A percentile compares a stretch with the other conserved stretches of the same genome.
phyloP scores from a whole-genome alignment of 1,140 invertebrate genomes.

The Papilio aristodemus region DNA sequence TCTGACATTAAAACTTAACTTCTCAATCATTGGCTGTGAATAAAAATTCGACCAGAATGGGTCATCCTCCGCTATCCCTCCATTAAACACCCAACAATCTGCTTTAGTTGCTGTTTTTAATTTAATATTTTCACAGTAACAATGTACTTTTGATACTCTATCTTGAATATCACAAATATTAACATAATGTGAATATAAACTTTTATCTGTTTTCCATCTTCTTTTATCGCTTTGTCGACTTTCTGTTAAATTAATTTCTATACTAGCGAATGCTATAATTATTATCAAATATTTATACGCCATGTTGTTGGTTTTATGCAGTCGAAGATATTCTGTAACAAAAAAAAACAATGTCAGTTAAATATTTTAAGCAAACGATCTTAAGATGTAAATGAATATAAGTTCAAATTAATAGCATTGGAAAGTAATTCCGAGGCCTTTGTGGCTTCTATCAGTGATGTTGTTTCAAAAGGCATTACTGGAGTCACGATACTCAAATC shows the following conservation, averaged over 20 bases:
- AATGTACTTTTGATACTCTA: constrained; percentile 75
- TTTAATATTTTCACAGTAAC: constrained; percentile 74
- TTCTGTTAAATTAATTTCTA: constrained; percentile 73
- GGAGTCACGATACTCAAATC: too few species aligned
- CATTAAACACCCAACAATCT: constrained; percentile 85
- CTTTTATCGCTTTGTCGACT: constrained; percentile 73
- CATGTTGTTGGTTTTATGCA: constrained; percentile 63
- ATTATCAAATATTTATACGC: constrained; percentile 72
- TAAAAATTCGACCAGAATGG: constrained; percentile 86
- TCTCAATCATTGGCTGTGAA: constrained; percentile 84
- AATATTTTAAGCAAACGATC: constrained; percentile 30
- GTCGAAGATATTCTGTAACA: constrained; percentile 67
- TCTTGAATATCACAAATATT: constrained; percentile 78
- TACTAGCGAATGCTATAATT: constrained; percentile 69
- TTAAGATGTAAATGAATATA: constrained; percentile 4
- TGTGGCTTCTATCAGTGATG: background rate
- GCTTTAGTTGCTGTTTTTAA: constrained; percentile 74
- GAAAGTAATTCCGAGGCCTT: too few species aligned
- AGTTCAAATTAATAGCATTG: too few species aligned
- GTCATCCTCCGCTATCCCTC: constrained; percentile 83
- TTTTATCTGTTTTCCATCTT: constrained; percentile 70
- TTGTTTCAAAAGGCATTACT: too few species aligned
- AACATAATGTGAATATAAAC: constrained; percentile 64
- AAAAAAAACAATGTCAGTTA: constrained; percentile 41
- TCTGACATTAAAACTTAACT: constrained; percentile 86